Evolutionary conservation across 2,888 invertebrate genomes (phyloP).

Genomic region (Syritta pipiens): DNA sequence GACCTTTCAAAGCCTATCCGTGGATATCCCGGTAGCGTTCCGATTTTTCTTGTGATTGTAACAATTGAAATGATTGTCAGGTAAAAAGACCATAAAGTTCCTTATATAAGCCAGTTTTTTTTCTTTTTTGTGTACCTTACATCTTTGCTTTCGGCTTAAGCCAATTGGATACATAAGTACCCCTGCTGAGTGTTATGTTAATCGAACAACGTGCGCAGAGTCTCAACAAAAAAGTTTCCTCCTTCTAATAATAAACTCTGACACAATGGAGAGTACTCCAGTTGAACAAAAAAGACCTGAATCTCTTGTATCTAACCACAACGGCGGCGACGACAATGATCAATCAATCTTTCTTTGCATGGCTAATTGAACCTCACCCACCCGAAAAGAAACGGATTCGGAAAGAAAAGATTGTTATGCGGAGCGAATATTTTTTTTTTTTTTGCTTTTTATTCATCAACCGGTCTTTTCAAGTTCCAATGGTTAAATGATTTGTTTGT

Average conservation of each 20-base stretch:
- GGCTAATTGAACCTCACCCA: slow-evolving; percentile 56
- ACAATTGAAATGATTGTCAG: slow-evolving; percentile 43
- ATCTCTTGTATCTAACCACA: slow-evolving; percentile 24
- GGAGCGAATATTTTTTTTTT: slow-evolving; percentile 16
- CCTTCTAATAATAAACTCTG: slow-evolving; percentile 44
- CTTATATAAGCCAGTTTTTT: slow-evolving; percentile 45
- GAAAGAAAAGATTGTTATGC: slow-evolving; percentile 4
- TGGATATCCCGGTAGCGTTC: slow-evolving; percentile 49
- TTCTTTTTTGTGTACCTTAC: no score
- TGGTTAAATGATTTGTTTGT: no score
- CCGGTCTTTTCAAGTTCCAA: no score
- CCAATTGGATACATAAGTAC: slow-evolving; percentile 22
- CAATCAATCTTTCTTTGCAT: slow-evolving; percentile 44
- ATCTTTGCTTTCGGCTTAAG: slow-evolving; percentile 1
- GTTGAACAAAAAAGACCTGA: slow-evolving; percentile 23
- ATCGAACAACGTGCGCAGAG: slow-evolving; percentile 51
- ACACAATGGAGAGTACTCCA: slow-evolving; percentile 25
- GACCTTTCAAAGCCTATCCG: slow-evolving; percentile 49
- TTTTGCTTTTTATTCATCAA: slow-evolving; percentile 1
- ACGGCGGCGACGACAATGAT: slow-evolving; percentile 5
- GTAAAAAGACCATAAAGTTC: slow-evolving; percentile 41
- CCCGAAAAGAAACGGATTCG: slow-evolving; percentile 1
- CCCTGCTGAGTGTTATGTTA: slow-evolving; percentile 33
- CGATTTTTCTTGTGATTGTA: slow-evolving; percentile 28
- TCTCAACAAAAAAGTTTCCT: slow-evolving; percentile 39